Evolutionary conservation across 2,113 vertebrate genomes (phyloP).

Genomic region (Cinclus cinclus): DNA sequence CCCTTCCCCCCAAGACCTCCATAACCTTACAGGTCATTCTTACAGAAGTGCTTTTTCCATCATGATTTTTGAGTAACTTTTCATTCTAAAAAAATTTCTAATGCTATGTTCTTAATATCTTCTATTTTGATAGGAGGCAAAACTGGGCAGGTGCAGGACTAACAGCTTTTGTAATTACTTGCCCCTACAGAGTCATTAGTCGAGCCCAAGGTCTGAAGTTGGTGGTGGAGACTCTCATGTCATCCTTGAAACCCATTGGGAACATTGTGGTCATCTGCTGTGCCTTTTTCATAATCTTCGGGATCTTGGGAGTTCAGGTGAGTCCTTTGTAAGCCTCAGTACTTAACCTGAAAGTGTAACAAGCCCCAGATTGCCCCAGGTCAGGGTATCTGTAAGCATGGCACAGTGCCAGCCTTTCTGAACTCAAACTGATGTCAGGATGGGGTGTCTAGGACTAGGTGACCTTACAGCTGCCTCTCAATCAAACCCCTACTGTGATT

Average conservation of each 20-base stretch:
- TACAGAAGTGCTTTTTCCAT: background rate
- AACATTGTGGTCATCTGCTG: slow-evolving; percentile 99
- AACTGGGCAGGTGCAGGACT: background rate
- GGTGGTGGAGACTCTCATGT: slow-evolving; percentile 98
- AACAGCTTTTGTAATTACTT: background rate
- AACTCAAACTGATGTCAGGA: background rate
- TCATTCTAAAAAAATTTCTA: background rate
- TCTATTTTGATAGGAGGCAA: background rate
- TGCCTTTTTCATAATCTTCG: slow-evolving; percentile 99
- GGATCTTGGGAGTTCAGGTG: slow-evolving; percentile 98
- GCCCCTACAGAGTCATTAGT: slow-evolving; percentile 88
- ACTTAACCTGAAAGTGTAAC: rapidly evolving
- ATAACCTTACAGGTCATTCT: background rate
- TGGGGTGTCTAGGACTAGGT: background rate
- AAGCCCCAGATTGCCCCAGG: background rate
- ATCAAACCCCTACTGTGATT: background rate
- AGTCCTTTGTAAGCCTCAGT: slow-evolving; percentile 16
- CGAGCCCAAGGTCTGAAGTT: slow-evolving; percentile 96
- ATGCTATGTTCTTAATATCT: background rate
- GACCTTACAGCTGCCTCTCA: background rate
- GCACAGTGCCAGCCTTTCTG: background rate
- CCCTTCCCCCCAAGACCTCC: background rate
- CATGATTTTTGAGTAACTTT: background rate
- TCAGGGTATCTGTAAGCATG: background rate
- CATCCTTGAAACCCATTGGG: slow-evolving; percentile 96